Evolutionary conservation across 2,113 vertebrate species (phyloP).

Genomic region (Circaetus gallicus): DNA sequence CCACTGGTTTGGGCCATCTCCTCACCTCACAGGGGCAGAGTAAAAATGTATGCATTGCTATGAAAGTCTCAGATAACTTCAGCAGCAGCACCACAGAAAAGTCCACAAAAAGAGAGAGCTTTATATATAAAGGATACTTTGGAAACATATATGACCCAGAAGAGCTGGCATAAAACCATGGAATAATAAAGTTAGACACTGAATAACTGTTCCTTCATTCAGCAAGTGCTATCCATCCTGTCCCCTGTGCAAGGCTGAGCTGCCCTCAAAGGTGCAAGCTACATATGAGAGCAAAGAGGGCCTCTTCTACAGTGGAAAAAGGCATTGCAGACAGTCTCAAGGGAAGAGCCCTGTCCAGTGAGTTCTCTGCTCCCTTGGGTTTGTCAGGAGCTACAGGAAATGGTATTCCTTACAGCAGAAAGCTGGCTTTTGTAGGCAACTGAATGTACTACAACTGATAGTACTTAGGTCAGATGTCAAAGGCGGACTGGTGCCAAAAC

Average conservation of each 20-base stretch:
- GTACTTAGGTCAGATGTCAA: conserved; percentile 54
- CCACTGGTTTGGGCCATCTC: background rate
- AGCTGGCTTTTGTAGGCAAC: background rate
- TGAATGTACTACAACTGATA: conserved; percentile 16
- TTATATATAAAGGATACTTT: background rate
- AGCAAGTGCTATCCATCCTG: background rate
- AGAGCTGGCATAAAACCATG: background rate
- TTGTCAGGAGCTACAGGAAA: conserved; percentile 11
- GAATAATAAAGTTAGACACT: background rate
- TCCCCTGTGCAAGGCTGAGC: background rate
- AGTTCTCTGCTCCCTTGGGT: background rate
- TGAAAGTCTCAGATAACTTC: background rate
- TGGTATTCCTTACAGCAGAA: background rate
- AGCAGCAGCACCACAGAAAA: background rate
- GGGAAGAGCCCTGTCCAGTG: background rate
- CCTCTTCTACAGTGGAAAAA: background rate
- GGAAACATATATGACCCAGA: background rate
- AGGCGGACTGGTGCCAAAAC: conserved; percentile 35
- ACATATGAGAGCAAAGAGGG: background rate
- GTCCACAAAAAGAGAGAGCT: background rate
- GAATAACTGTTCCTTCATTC: background rate
- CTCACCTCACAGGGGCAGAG: background rate
- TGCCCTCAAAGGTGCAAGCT: background rate
- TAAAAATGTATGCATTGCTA: background rate
- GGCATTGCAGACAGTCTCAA: background rate